phyloP scores from a whole-genome alignment of 2,797 vertebrate species.

The Rhinatrema bivittatum region DNA sequence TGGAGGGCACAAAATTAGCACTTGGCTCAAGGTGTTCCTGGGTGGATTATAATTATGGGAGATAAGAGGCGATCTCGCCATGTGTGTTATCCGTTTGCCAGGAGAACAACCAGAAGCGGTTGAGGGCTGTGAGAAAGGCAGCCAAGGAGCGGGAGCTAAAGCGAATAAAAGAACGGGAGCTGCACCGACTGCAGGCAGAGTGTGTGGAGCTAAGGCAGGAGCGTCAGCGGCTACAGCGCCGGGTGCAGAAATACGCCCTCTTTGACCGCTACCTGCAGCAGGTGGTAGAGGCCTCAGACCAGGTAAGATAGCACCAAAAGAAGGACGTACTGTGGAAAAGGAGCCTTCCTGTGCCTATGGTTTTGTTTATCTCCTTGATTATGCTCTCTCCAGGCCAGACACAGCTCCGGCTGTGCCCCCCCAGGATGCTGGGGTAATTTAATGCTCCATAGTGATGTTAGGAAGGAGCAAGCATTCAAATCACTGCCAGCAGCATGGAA shows the following conservation, averaged over 20 bases:
- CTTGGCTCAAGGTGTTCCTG: neutral
- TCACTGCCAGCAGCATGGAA: too few species aligned
- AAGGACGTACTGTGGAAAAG: too few species aligned
- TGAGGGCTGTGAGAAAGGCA: constrained; percentile 33
- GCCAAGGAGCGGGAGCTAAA: constrained; percentile 21
- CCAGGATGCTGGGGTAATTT: too few species aligned
- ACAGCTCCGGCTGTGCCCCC: too few species aligned
- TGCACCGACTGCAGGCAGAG: constrained; percentile 24
- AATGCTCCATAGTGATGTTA: too few species aligned
- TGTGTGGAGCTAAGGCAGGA: constrained; percentile 15
- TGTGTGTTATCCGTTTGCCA: neutral
- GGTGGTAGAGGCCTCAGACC: constrained; percentile 42
- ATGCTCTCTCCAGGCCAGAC: too few species aligned
- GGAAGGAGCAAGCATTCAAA: too few species aligned
- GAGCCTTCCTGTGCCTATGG: too few species aligned
- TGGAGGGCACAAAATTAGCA: neutral
- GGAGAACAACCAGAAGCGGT: constrained; percentile 33
- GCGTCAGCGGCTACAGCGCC: constrained; percentile 16
- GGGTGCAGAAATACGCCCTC: constrained; percentile 28
- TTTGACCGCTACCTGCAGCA: constrained; percentile 46
- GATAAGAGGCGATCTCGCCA: neutral
- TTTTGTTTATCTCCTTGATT: too few species aligned
- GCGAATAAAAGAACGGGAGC: constrained; percentile 13
- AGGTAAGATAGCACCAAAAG: neutral
- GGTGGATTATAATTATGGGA: too few species aligned